These are phyloP conservation scores for Geodia barretti DNA, from an alignment of 37 sponge, comb jelly and placozoan species.

Conservation along the genomic window DNA sequence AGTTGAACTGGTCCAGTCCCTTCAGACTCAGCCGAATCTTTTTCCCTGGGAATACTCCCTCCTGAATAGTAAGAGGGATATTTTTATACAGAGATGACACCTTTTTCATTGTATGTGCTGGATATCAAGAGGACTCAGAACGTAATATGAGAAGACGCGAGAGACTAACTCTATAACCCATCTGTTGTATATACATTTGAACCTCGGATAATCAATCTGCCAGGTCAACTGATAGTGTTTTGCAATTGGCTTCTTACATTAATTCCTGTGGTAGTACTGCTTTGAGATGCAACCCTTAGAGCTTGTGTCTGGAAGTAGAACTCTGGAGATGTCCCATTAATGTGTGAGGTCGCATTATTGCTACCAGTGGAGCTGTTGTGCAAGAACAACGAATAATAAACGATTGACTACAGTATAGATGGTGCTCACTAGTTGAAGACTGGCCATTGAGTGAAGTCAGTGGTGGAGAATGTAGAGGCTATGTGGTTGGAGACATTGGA, in stretches of 20 bases:
- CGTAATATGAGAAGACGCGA: no score
- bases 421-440: constrained; percentile 41
- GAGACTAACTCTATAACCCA: no score
- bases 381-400: no score
- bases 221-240: no score
- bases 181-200: no score
- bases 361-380: constrained; percentile 8
- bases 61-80: no score
- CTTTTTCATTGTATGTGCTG: no score
- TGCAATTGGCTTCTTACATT: no score
- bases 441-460: constrained; percentile 44
- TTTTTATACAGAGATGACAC: no score
- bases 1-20: constrained; percentile 44
- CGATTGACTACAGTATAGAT: no score
- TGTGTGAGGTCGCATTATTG: constrained; percentile 15
- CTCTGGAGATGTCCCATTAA: not conserved
- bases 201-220: no score
- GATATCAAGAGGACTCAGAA: no score
- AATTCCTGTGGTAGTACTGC: not conserved
- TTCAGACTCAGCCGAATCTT: constrained; percentile 1
- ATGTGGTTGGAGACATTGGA: not conserved
- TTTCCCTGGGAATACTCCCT: constrained; percentile 40
- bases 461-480: not conserved
- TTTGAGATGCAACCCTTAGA: not conserved
- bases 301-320: constrained; percentile 52